Percentiles rank a stretch among this genome's conserved stretches.
Conservation (phyloP, 2,797 vertebrate species). For the Myotis pilosus region DNA sequence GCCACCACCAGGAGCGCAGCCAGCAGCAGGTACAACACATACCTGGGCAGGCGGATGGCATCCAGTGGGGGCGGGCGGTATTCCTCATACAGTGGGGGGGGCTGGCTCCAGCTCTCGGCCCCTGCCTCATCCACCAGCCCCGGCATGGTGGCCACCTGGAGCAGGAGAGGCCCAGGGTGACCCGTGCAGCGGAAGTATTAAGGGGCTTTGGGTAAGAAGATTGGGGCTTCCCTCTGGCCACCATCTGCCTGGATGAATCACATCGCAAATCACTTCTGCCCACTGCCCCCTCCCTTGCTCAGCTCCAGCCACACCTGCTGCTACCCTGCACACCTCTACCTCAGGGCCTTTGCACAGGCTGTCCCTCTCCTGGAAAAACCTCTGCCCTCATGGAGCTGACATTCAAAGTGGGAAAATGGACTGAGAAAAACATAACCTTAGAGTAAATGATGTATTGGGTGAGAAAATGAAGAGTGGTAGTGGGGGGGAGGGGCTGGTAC, state of each 20-base stretch:
- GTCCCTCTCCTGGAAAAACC: background rate
- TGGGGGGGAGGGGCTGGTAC: too few relatives aligned
- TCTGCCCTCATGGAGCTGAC: background rate
- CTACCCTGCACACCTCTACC: background rate
- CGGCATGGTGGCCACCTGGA: background rate
- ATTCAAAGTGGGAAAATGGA: background rate
- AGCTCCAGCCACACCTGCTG: background rate
- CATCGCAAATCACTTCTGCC: background rate
- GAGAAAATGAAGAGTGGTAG: background rate
- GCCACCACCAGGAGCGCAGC: constrained; percentile 85
- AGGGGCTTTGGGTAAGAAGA: constrained; percentile 70
- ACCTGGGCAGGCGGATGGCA: constrained; percentile 88
- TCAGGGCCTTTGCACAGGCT: background rate
- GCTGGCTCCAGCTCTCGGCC: constrained; percentile 67
- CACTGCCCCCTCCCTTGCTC: rapidly evolving
- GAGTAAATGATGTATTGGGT: background rate
- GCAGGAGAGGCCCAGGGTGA: constrained; percentile 26
- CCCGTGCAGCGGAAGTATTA: background rate
- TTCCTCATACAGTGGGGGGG: constrained; percentile 84
- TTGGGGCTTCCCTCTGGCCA: background rate
- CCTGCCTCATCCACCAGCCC: rapidly evolving
- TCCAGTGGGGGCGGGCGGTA: constrained; percentile 91
- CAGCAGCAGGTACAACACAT: constrained; percentile 90
- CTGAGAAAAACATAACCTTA: background rate
- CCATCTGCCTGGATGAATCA: constrained; percentile 50